Percentiles rank a stretch among this genome's conserved stretches.
phyloP scores from a whole-genome alignment of 2,888 invertebrate species.

The Anagyrus pseudococci region DNA sequence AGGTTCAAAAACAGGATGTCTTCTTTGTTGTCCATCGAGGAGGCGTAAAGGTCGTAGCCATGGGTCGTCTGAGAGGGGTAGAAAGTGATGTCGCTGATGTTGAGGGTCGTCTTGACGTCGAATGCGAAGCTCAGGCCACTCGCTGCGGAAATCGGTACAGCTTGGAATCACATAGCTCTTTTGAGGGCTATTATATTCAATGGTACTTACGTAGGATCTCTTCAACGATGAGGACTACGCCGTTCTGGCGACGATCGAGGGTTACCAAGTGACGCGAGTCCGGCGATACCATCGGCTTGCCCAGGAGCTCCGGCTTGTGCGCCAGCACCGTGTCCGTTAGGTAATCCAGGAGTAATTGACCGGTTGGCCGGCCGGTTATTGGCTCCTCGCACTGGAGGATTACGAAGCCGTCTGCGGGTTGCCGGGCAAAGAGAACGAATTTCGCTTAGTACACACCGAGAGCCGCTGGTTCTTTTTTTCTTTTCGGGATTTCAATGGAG shows the following conservation, averaged over 20 bases:
- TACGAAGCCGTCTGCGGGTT: constrained; percentile 72
- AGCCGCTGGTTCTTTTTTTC: too few relatives aligned
- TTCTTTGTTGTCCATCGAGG: constrained; percentile 75
- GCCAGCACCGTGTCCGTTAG: constrained; percentile 74
- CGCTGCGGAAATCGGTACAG: constrained; percentile 63
- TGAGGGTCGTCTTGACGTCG: constrained; percentile 77
- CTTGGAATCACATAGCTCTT: too few relatives aligned
- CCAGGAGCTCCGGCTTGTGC: constrained; percentile 69
- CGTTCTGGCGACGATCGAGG: constrained; percentile 67
- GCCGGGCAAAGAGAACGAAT: too few relatives aligned
- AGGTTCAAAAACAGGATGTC: constrained; percentile 76
- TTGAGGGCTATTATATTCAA: too few relatives aligned
- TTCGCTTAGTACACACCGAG: too few relatives aligned
- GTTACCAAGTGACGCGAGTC: constrained; percentile 75
- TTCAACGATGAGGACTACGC: constrained; percentile 70
- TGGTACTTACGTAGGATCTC: constrained; percentile 68
- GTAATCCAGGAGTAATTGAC: constrained; percentile 75
- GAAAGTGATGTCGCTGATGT: constrained; percentile 76
- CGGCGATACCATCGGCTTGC: constrained; percentile 73
- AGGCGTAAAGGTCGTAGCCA: constrained; percentile 77
- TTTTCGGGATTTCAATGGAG: too few relatives aligned
- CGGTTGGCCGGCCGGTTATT: constrained; percentile 69
- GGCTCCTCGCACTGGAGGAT: constrained; percentile 76
- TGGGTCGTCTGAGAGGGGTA: constrained; percentile 75
- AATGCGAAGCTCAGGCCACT: constrained; percentile 73